Evolutionary conservation across 2,888 invertebrate genomes (phyloP).

Genomic region (Anodontia alba): DNA sequence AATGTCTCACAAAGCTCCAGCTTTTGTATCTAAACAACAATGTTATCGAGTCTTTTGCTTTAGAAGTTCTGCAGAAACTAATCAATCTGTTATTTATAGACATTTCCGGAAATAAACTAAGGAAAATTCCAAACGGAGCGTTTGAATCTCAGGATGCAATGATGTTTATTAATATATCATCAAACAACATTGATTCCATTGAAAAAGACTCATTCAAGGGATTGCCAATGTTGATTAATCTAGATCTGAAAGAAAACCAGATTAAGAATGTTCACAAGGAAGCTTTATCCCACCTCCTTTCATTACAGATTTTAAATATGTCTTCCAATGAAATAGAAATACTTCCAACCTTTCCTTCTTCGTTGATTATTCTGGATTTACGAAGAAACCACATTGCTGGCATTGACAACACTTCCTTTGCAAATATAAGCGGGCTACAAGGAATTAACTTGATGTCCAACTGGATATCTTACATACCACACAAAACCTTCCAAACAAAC

Average conservation of each 20-base stretch:
- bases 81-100: not conserved
- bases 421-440: not conserved
- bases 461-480: not conserved
- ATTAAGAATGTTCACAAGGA: not conserved
- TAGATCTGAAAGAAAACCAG: slow-evolving; percentile 10
- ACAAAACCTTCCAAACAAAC: not conserved
- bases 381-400: not conserved
- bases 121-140: not conserved
- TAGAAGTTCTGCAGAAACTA: not conserved
- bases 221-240: not conserved
- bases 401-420: not conserved
- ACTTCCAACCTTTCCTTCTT: not conserved
- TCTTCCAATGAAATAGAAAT: not conserved
- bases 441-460: slow-evolving; percentile 10
- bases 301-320: not conserved
- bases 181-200: not conserved
- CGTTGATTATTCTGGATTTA: slow-evolving; percentile 1
- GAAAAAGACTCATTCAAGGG: not conserved
- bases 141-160: not conserved
- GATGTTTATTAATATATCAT: not conserved
- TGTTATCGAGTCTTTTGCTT: not conserved
- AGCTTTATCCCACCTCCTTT: not conserved
- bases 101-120: not conserved
- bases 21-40: not conserved
- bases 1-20: not conserved